Conservation (phyloP, 2,888 invertebrate species). For the Epinotia nisella region DNA sequence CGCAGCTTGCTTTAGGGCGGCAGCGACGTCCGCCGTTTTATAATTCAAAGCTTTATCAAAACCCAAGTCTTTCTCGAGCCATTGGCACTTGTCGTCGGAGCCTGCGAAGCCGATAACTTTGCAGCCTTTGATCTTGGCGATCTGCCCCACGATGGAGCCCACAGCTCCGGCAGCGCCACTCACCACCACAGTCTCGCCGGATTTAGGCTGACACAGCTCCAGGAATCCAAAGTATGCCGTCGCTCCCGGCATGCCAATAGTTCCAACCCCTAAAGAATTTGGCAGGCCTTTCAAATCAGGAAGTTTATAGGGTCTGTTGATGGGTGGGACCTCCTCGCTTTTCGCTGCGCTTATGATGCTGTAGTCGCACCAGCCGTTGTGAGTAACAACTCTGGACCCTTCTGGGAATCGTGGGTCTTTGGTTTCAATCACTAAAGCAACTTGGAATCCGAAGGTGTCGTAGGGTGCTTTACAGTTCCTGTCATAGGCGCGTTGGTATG, state of each 20-base stretch:
- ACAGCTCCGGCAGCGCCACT: slow-evolving; percentile 88
- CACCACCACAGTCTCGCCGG: slow-evolving; percentile 87
- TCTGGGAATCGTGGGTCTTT: slow-evolving; percentile 85
- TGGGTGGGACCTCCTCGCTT: slow-evolving; percentile 42
- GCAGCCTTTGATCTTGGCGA: slow-evolving; percentile 88
- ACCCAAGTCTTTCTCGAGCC: slow-evolving; percentile 86
- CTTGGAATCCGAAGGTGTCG: slow-evolving; percentile 61
- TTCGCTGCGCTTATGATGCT: slow-evolving; percentile 52
- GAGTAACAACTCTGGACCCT: slow-evolving; percentile 84
- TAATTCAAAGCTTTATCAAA: slow-evolving; percentile 90
- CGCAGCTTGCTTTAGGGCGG: slow-evolving; percentile 86
- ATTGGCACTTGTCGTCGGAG: slow-evolving; percentile 88
- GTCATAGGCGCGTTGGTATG: slow-evolving; percentile 59
- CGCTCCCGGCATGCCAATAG: slow-evolving; percentile 86
- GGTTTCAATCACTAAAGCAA: slow-evolving; percentile 83
- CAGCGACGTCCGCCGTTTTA: slow-evolving; percentile 84
- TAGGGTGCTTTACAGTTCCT: slow-evolving; percentile 62
- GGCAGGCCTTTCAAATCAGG: slow-evolving; percentile 82
- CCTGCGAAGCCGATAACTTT: slow-evolving; percentile 89
- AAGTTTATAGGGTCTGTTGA: slow-evolving; percentile 61
- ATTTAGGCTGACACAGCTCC: slow-evolving; percentile 85
- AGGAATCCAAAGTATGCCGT: slow-evolving; percentile 87
- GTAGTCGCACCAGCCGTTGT: slow-evolving; percentile 59
- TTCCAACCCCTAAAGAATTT: slow-evolving; percentile 81
- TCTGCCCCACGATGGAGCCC: slow-evolving; percentile 89